Evolutionary conservation across 2,888 invertebrate species (phyloP).

Genomic region (Hemithea aestivaria): DNA sequence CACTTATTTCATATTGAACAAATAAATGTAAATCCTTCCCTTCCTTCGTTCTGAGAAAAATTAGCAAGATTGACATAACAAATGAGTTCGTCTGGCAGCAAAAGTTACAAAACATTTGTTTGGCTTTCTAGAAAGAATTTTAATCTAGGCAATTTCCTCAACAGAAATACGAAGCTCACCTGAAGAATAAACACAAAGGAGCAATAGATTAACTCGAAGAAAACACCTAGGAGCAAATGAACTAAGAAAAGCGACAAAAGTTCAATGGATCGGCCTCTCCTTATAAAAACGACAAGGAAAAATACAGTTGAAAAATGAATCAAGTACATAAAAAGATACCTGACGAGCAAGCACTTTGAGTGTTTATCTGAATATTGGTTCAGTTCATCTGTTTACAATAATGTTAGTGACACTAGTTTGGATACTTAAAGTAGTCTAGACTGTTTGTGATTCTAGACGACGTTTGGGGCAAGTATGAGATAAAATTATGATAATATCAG

Average conservation of each 20-base stretch:
- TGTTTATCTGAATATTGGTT: not conserved
- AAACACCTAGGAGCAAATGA: slow-evolving; percentile 27
- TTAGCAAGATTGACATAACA: too few species aligned
- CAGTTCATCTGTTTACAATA: slow-evolving; percentile 13
- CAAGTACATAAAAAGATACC: slow-evolving; percentile 13
- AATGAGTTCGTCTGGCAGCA: too few species aligned
- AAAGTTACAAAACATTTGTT: too few species aligned
- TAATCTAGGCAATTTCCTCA: slow-evolving; percentile 10
- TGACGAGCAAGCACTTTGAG: slow-evolving; percentile 9
- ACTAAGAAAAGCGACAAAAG: slow-evolving; percentile 25
- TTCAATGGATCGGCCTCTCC: slow-evolving; percentile 26
- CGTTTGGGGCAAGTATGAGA: too few species aligned
- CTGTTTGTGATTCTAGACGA: slow-evolving; percentile 1
- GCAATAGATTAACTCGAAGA: slow-evolving; percentile 24
- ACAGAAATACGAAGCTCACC: slow-evolving; percentile 16
- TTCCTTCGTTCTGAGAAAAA: too few species aligned
- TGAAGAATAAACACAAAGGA: slow-evolving; percentile 22
- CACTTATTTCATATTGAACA: too few species aligned
- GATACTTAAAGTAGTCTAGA: slow-evolving; percentile 7
- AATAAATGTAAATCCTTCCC: too few species aligned
- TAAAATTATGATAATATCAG: too few species aligned
- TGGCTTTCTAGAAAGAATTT: slow-evolving; percentile 5
- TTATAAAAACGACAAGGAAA: slow-evolving; percentile 27
- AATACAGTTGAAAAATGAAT: slow-evolving; percentile 31
- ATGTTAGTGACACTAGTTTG: slow-evolving; percentile 2